phyloP scores from a whole-genome alignment of 2,113 vertebrate genomes.

The Otocyon megalotis region DNA sequence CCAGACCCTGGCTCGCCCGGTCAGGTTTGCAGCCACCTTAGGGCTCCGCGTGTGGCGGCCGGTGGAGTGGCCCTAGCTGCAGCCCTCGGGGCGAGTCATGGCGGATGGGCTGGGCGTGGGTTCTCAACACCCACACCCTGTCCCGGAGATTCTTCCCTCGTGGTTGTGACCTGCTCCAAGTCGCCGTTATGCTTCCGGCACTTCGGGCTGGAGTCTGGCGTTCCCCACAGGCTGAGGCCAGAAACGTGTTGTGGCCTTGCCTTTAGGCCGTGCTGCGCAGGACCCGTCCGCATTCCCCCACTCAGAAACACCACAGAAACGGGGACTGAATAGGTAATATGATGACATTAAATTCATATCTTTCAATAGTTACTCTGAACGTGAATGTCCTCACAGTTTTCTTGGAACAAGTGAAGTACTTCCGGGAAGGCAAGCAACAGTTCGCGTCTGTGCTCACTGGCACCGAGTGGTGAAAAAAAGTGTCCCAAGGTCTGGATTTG shows the following conservation, averaged over 20 bases:
- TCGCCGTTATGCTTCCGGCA: neutral
- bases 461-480: neutral
- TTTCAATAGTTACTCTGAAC: too few species aligned
- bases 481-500: neutral
- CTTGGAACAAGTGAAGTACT: neutral
- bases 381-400: neutral
- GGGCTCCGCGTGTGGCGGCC: neutral
- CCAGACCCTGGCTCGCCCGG: neutral
- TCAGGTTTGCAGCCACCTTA: neutral
- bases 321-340: too few species aligned
- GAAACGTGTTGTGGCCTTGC: neutral
- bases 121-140: fast-evolving
- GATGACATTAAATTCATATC: too few species aligned
- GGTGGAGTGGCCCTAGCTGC: neutral
- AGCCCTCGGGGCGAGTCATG: neutral
- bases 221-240: neutral
- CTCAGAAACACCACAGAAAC: too few species aligned
- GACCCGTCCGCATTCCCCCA: too few species aligned
- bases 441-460: neutral
- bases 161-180: neutral
- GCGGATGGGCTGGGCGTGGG: neutral
- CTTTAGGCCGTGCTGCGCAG: neutral
- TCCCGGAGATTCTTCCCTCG: neutral
- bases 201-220: neutral
- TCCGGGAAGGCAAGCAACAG: neutral